Base-by-base conservation (phyloP, 1,140 invertebrate genomes). In the Teleogryllus occipitalis region DNA sequence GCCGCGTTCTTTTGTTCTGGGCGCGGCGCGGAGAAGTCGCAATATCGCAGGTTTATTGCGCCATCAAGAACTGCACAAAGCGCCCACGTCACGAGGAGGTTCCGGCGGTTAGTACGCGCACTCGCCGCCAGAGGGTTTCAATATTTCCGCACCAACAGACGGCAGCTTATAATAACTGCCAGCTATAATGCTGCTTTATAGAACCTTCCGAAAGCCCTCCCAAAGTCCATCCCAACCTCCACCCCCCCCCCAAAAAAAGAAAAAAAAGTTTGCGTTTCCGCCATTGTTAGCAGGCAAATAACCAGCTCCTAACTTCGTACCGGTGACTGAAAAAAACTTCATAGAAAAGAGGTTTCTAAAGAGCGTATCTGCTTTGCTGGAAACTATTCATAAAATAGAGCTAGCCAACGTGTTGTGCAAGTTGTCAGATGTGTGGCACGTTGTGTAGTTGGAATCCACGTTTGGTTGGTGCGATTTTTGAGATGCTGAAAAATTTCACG, bases 111-210 rank as follows among this genome's bases (percentile, higher is more conserved):
- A 65, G 54, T 65, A 14, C 54, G 10, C 54, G 54, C 54, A 18
- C 54, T 65, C 54, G 54, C 54, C 54, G 54, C 54, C 54, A 65
- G 54, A 65, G 18, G 54, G 10, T 65, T 65, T 65, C 54, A 65
- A 65, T 65, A 65, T 65, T 65, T 65, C 54, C 54, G 54, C 54
- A 65, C 54, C 54, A 65, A 65, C 54, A 65, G 54, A 65, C 54
- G 54, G 54, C 54, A 65, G 10, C 54, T 65, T 65, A 18, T 65
- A 65, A 65, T 65, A 65, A 65, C 54, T 65, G 54, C 18, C 54
- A 14, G 10, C 54, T 18, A 65, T 65, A 65, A 65, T 65, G 18
- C 54, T 65, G 54, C 54, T 65, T 65, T 65, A 65, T 65, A 65
- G 54, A 65, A 18, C 54, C 54, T 0, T 65, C 54, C 18, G 0